These are phyloP conservation scores for Chelonoidis abingdonii DNA, from an alignment of 2,113 vertebrate genomes.

Conservation along the genomic window DNA sequence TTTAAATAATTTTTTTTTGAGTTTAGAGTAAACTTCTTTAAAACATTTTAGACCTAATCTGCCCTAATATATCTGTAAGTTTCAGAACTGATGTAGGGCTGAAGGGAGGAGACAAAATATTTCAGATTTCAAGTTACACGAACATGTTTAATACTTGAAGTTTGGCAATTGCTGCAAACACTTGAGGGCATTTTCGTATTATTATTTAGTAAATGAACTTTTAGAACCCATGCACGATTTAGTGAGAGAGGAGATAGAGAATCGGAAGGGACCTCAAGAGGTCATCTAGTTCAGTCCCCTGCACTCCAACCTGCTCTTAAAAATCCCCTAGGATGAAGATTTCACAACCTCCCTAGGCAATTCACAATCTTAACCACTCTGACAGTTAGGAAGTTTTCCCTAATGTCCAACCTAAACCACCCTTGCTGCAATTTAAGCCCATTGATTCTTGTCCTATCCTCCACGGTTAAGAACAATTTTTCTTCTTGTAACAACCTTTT, in stretches of 20 bases:
- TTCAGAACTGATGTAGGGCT: background rate
- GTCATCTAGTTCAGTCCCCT: too few species aligned
- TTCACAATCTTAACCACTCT: too few species aligned
- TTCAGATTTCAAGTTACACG: background rate
- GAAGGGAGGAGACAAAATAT: background rate
- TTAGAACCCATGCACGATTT: constrained; percentile 10
- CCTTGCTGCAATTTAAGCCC: too few species aligned
- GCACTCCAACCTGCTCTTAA: too few species aligned
- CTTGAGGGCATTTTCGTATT: constrained; percentile 15
- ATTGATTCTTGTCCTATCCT: too few species aligned
- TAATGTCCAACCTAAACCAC: too few species aligned
- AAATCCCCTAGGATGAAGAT: too few species aligned
- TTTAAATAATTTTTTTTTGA: background rate
- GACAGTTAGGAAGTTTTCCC: too few species aligned
- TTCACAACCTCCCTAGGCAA: too few species aligned
- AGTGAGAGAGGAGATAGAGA: constrained; percentile 5
- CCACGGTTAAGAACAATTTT: too few species aligned
- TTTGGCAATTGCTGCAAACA: constrained; percentile 32
- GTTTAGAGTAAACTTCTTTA: background rate
- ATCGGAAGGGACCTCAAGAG: too few species aligned
- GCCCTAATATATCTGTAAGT: background rate
- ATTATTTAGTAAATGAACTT: background rate
- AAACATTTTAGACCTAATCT: background rate
- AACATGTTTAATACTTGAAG: background rate
- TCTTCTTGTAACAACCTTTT: too few species aligned